These are phyloP conservation scores for Entelurus aequoreus DNA, from an alignment of 2,113 vertebrate genomes.

Conservation along the genomic window DNA sequence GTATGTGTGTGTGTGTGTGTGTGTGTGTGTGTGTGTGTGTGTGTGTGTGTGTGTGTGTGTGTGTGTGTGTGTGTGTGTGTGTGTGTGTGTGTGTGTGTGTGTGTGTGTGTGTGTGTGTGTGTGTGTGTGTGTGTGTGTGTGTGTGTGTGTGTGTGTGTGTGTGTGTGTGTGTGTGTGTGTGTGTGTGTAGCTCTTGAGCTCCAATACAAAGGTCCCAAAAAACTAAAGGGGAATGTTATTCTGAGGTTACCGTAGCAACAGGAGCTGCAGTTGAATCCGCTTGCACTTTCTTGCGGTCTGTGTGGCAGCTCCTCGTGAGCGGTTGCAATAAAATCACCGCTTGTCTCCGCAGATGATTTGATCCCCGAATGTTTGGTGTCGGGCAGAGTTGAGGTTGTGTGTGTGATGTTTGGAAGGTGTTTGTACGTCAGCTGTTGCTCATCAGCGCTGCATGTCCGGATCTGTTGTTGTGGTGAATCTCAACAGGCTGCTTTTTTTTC, in stretches of 20 bases:
- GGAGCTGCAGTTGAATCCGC: background rate
- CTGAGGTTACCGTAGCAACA: background rate
- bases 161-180: too few relatives aligned
- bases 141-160: too few relatives aligned
- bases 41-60: too few relatives aligned
- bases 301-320: too few relatives aligned
- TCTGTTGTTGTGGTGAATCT: constrained; percentile 31
- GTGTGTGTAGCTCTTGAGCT: background rate
- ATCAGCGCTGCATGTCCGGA: constrained; percentile 39
- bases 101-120: too few relatives aligned
- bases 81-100: too few relatives aligned
- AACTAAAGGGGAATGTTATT: background rate
- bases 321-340: background rate
- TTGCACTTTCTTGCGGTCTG: background rate
- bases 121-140: too few relatives aligned
- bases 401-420: constrained; percentile 17
- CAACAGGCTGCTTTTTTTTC: constrained; percentile 4
- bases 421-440: constrained; percentile 45
- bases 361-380: constrained; percentile 1
- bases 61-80: too few relatives aligned
- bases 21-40: too few relatives aligned
- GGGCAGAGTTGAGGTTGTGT: constrained; percentile 9
- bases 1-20: too few relatives aligned
- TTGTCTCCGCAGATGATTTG: background rate
- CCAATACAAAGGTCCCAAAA: background rate